phyloP scores from a whole-genome alignment of 1,140 invertebrate genomes.

The Armadillidium nasatum region DNA sequence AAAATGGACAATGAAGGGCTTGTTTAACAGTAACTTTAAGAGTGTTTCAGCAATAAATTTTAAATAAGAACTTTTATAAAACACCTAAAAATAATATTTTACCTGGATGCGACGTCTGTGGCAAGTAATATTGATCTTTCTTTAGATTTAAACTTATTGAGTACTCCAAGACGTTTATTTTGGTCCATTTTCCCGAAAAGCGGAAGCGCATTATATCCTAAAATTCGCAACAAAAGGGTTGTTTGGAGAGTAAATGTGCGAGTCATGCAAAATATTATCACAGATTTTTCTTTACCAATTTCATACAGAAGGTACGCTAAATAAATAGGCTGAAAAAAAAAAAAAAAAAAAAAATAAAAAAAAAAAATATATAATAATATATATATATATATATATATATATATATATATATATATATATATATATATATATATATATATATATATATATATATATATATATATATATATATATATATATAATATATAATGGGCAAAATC shows the following conservation, averaged over 20 bases:
- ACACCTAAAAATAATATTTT: constrained; percentile 75
- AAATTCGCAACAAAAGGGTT: constrained; percentile 36
- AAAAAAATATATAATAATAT: no score
- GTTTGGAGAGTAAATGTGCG: constrained; percentile 35
- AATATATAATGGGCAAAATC: no score
- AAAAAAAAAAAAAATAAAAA: no score
- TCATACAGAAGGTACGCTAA: constrained; percentile 94
- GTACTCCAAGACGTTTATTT: constrained; percentile 81
- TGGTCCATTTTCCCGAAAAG: constrained; percentile 97
- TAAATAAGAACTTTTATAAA: no score
- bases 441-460: no score
- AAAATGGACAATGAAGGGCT: no score
- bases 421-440: no score
- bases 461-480: no score
- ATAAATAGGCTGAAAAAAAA: constrained; percentile 64
- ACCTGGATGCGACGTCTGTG: constrained; percentile 96
- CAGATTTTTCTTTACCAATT: constrained; percentile 57
- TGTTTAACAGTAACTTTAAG: no score
- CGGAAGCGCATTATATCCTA: constrained; percentile 68
- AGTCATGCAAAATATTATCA: constrained; percentile 39
- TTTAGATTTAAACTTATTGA: constrained; percentile 91
- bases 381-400: no score
- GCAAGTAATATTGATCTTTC: constrained; percentile 83
- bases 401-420: no score
- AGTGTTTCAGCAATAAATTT: no score